phyloP scores from a whole-genome alignment of 2,888 invertebrate species.

The Argynnis bischoffii region DNA sequence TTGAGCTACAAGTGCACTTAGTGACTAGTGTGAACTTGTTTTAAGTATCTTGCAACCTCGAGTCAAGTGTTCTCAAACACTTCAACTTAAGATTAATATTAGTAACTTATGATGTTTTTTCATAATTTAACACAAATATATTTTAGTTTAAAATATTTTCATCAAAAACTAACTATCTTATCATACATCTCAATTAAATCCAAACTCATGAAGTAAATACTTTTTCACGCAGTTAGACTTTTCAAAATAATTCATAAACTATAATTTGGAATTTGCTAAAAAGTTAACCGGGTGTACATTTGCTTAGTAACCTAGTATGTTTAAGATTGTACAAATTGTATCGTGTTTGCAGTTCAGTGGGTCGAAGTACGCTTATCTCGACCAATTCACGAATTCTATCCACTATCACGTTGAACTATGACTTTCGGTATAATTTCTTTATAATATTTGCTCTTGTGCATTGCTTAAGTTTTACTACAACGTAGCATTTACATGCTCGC shows the following conservation, averaged over 20 bases:
- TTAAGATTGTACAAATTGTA: constrained; percentile 9
- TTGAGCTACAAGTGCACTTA: constrained; percentile 10
- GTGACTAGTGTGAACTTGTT: neutral
- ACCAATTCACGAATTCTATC: constrained; percentile 51
- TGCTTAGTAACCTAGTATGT: constrained; percentile 5
- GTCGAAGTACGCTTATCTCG: constrained; percentile 60
- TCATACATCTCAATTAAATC: too few relatives aligned
- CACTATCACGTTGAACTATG: constrained; percentile 34
- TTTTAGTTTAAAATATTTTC: too few relatives aligned
- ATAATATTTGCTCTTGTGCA: constrained; percentile 18
- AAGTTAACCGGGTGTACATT: neutral
- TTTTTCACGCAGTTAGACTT: too few relatives aligned
- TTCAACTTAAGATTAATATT: constrained; percentile 9
- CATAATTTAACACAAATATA: too few relatives aligned
- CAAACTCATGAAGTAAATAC: too few relatives aligned
- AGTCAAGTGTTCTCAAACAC: constrained; percentile 14
- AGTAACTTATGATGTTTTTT: neutral
- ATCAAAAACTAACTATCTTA: too few relatives aligned
- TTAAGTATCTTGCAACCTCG: constrained; percentile 20
- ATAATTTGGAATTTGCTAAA: too few relatives aligned
- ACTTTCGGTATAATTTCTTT: constrained; percentile 30
- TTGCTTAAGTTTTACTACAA: constrained; percentile 1
- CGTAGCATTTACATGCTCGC: neutral
- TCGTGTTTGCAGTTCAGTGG: constrained; percentile 42
- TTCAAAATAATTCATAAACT: too few relatives aligned